Evolutionary conservation across 2,113 vertebrate species (phyloP), one percentile per base, ranked within the genome.

Genomic region (Silurus asotus): DNA sequence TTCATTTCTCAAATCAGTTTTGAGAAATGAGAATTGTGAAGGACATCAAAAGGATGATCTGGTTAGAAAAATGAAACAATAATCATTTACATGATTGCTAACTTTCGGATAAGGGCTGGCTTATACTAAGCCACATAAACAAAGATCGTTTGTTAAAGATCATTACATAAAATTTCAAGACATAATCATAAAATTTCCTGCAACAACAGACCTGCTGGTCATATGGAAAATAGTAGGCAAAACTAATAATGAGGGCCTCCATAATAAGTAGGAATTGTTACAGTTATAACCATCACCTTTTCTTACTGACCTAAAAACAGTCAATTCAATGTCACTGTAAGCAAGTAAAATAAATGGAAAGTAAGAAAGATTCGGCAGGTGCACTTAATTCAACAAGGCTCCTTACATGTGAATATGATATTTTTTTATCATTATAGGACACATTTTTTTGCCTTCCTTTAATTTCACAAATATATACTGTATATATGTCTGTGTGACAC

Each of bases 11-110:
- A 19, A 72, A 7, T 48, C 17, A 45, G 28, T 70, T 70, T 80
- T 51, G n/a, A n/a, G n/a, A n/a, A n/a, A 81, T 49, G 23, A 65
- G 14, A 58, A n/a, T 48, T 78, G 72, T 61, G 25, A 9, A 70
- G 11, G 28, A 58, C 20, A 69, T 72, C 70, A 8, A 17, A 37
- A 37, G 37, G 37, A 70, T 53, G 51, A 77, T 77, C 53, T 55
- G 20, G 28, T 74, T 13, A 28, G 45, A 61, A 86, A 78, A 86
- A 82, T 78, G 10, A 74, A 87, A 74, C 20, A 49, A 89, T 37
- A 80, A 85, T 75, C 19, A 77, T 80, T 80, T 80, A 83, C 15
- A n/a, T 45, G 0, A 48, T 23, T 62, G 65, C 72, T 62, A 49
- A 80, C 23, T 77, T 55, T 14, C 55, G 64, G 5, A 15, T 55